These are phyloP conservation scores for Ephydatia muelleri DNA, from an alignment of 37 sponge, comb jelly and placozoan genomes.

Conservation along the genomic window DNA sequence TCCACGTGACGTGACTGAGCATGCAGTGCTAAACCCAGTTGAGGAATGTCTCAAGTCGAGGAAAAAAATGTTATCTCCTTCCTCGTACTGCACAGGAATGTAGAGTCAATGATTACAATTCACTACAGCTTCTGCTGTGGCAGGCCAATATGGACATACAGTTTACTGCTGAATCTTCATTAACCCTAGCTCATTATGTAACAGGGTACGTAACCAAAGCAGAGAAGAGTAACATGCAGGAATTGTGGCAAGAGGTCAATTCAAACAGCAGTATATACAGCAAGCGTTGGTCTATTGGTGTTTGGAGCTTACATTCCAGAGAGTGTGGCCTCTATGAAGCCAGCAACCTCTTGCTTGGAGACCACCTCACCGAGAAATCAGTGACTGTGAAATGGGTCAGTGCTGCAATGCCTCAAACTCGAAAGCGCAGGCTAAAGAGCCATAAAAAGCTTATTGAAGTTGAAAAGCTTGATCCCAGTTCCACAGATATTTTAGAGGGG, in stretches of 20 bases:
- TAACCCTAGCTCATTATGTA: slow-evolving; percentile 36
- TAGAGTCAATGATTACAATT: slow-evolving; percentile 53
- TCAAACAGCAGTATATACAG: slow-evolving; percentile 1
- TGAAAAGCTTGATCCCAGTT: background rate
- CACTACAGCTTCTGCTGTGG: slow-evolving; percentile 42
- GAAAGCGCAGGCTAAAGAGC: slow-evolving; percentile 17
- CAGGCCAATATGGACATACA: slow-evolving; percentile 51
- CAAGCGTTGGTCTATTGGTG: slow-evolving; percentile 15
- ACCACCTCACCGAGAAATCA: slow-evolving; percentile 36
- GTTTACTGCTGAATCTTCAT: slow-evolving; percentile 36
- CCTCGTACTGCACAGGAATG: slow-evolving; percentile 3
- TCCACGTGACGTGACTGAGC: slow-evolving; percentile 12
- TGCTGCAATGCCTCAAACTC: slow-evolving; percentile 14
- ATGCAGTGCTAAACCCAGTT: background rate
- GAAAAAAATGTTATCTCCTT: slow-evolving; percentile 19
- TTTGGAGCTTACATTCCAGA: slow-evolving; percentile 9
- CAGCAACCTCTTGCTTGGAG: slow-evolving; percentile 45
- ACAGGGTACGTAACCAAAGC: slow-evolving; percentile 52
- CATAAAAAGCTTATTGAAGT: slow-evolving; percentile 1
- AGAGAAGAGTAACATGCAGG: slow-evolving; percentile 36
- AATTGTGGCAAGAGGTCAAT: slow-evolving; percentile 22
- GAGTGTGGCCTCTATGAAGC: slow-evolving; percentile 61
- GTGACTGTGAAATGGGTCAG: slow-evolving; percentile 35
- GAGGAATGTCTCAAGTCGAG: slow-evolving; percentile 12
- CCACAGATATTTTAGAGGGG: slow-evolving; percentile 23